Evolutionary conservation across 2,797 vertebrate genomes (phyloP).

Genomic region (Xenopus petersii): DNA sequence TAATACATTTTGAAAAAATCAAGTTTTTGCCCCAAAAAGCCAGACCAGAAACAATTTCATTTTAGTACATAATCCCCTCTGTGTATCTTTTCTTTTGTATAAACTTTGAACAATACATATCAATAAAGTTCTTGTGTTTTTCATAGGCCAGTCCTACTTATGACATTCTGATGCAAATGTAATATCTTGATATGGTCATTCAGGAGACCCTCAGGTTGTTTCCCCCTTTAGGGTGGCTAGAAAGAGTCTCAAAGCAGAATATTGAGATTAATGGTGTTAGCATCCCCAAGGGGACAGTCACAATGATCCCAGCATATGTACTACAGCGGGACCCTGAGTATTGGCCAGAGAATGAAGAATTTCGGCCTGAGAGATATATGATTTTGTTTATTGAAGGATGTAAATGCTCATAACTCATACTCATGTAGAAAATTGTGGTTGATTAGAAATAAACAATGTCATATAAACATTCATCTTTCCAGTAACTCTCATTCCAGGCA

Average conservation of each 20-base stretch:
- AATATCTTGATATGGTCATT: constrained; percentile 70
- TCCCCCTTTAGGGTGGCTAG: constrained; percentile 54
- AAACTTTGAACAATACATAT: too few species aligned
- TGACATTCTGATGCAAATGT: constrained; percentile 67
- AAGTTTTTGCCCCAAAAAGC: too few species aligned
- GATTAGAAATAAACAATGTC: too few species aligned
- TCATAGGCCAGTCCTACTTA: constrained; percentile 62
- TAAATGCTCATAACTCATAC: too few species aligned
- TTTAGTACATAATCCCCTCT: too few species aligned
- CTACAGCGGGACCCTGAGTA: constrained; percentile 61
- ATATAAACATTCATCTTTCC: too few species aligned
- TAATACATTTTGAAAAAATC: too few species aligned
- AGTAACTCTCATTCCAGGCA: too few species aligned
- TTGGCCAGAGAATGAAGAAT: constrained; percentile 70
- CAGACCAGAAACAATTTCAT: too few species aligned
- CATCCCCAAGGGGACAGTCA: constrained; percentile 62
- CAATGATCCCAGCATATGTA: constrained; percentile 60
- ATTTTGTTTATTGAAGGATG: too few species aligned
- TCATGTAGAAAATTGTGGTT: too few species aligned
- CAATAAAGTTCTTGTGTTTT: neutral
- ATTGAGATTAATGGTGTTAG: constrained; percentile 66
- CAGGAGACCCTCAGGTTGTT: constrained; percentile 67
- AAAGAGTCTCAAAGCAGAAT: constrained; percentile 69
- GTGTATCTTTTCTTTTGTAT: too few species aligned
- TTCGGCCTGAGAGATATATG: constrained; percentile 72